phyloP scores from a whole-genome alignment of 2,797 vertebrate genomes.

The Pangasius krempfi region DNA sequence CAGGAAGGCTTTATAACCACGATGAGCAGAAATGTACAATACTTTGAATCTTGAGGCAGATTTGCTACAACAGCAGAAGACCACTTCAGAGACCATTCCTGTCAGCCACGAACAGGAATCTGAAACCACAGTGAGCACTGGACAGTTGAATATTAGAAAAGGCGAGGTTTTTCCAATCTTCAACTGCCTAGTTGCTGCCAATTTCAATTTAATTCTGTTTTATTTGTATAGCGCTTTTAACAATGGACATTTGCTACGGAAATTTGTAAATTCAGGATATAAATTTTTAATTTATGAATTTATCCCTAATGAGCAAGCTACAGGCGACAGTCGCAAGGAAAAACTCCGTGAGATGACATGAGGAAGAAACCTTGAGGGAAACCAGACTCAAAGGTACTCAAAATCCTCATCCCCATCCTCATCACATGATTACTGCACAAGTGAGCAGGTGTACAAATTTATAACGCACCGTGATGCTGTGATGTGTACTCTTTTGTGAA shows the following conservation, averaged over 20 bases:
- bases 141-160: background rate
- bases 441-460: background rate
- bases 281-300: too few species aligned
- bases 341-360: too few species aligned
- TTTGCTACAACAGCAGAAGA: background rate
- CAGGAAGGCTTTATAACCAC: background rate
- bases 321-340: too few species aligned
- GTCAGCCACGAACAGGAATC: background rate
- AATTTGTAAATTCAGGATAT: too few species aligned
- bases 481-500: background rate
- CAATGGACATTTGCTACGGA: too few species aligned
- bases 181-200: background rate
- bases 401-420: too few species aligned
- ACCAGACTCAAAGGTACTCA: too few species aligned
- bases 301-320: too few species aligned
- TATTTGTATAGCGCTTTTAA: too few species aligned
- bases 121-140: background rate
- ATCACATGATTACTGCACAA: background rate
- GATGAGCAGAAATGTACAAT: background rate
- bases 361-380: too few species aligned
- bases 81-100: background rate
- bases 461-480: background rate
- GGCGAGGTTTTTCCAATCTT: background rate
- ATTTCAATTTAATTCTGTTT: too few species aligned
- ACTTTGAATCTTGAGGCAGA: background rate